Base-by-base conservation (phyloP, 1,140 invertebrate genomes). In the Archivesica marissinica region DNA sequence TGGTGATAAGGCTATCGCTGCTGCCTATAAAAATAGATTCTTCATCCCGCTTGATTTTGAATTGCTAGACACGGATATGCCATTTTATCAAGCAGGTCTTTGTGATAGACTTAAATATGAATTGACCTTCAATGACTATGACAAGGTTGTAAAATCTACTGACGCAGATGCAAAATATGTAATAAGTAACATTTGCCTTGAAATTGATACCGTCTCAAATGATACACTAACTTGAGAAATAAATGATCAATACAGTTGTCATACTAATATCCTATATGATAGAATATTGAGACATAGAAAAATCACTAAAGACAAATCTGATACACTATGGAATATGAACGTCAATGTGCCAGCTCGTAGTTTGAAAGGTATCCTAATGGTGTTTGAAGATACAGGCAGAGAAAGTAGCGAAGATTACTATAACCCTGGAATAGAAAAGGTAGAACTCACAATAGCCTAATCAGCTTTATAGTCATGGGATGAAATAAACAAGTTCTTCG, bases 361-460 rank as follows among this genome's bases (percentile, higher is more conserved):
- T 13, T 86, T 87, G 83, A 87, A 87, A 66, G 86, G 82, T n/a
- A 54, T 87, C 39, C 54, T 87, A 47, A 59, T 87, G 52, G 38
- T 87, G 17, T 88, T 86, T 20, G 44, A 47, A 47, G 44, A 47
- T 20, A 9, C 25, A 59, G 56, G 25, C 13, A 59, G 56, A 59
- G 25, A 13, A 59, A 59, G 56, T 28, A 59, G 13, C 25, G 56
- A 59, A 59, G 23, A 7, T 11, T 47, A 47, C 9, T n/a, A n/a
- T n/a, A n/a, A n/a, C n/a, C 54, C 54, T 13, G 25, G 25, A 25
- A 23, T 56, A 56, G n/a, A 9, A 56, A 56, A 56, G 25, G 54
- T 56, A 56, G 54, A 56, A 25, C 11, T 30, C 25, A 66, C 61
- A 66, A 66, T 66, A 66, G 61, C 56, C 56, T 17, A 59, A 59